phyloP scores from a whole-genome alignment of 2,797 vertebrate species.

The Characodon lateralis region DNA sequence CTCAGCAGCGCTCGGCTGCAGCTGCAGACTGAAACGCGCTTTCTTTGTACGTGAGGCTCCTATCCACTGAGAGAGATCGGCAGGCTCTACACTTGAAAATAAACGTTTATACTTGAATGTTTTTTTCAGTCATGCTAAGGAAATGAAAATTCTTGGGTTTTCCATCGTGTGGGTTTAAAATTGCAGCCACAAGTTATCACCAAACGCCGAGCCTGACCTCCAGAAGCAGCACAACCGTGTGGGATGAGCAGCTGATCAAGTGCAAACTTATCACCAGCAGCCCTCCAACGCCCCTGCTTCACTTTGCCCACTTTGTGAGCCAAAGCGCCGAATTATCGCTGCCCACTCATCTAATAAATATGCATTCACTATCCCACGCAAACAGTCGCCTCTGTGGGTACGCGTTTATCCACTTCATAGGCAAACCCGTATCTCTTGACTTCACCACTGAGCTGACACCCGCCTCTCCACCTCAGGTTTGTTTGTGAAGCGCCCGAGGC shows the following conservation, averaged over 20 bases:
- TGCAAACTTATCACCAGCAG: constrained; percentile 35
- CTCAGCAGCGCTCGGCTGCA: constrained; percentile 44
- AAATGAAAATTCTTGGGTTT: background rate
- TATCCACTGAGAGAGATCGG: background rate
- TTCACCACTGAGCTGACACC: constrained; percentile 22
- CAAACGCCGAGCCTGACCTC: background rate
- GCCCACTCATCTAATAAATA: constrained; percentile 73
- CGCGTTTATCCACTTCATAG: constrained; percentile 24
- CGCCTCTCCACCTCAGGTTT: background rate
- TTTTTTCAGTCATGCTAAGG: background rate
- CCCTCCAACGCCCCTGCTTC: constrained; percentile 22
- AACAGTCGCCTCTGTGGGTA: constrained; percentile 36
- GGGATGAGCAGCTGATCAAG: constrained; percentile 15
- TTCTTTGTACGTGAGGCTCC: constrained; percentile 5
- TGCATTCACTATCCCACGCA: constrained; percentile 68
- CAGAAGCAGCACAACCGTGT: constrained; percentile 4
- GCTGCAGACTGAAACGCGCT: constrained; percentile 62
- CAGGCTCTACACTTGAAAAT: background rate
- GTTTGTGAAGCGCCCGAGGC: constrained; percentile 15
- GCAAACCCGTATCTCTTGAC: constrained; percentile 53
- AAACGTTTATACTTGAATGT: too few relatives aligned
- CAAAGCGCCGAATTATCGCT: constrained; percentile 48
- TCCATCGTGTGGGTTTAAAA: background rate
- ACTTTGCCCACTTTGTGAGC: constrained; percentile 46
- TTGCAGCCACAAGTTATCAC: background rate